Base-by-base conservation (phyloP, 2,888 invertebrate species). In the Monochamus alternatus region DNA sequence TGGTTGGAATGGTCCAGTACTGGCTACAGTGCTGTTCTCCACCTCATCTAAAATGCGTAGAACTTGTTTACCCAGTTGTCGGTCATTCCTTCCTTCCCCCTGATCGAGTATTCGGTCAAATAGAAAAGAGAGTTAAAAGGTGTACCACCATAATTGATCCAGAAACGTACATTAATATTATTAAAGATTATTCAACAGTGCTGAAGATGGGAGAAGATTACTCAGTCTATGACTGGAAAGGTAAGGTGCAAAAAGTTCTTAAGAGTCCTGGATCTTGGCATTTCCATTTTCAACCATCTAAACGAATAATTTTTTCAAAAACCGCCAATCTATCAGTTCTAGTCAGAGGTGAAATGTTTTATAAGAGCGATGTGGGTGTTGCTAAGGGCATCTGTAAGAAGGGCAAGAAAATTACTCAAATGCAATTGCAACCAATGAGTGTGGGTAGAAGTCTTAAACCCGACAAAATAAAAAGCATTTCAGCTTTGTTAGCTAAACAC, bases 321-420 rank as follows among this genome's bases (percentile, higher is more conserved):
- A 74, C 22, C 60, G 32, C 47, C 51, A 58, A 51, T 32, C 47
- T 60, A 47, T 70, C 32, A 3, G 70, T 70, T 62, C 31, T 70
- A 44, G 59, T 60, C 58, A 72, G 67, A 73, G 75, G 72, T 64
- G 75, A 75, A 78, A 38, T 70, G 22, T 71, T 44, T 71, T 75
- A 71, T 51, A 75, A 71, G 22, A 75, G 69, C 47, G 73, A 78
- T 72, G n/a, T n/a, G n/a, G 22, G 43, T 74, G 62, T 38, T 43
- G 71, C 30, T 44, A 76, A 76, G 43, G 63, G 76, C 69, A 75
- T 77, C 44, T 73, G 73, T 70, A 78, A 75, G 55, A 78, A 66
- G 63, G 67, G 66, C 43, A 75, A 75, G 65, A 65, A 71, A 38
- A 66, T 66, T 62, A 71, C 60, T 32, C 66, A 75, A 66, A 75